Evolutionary conservation across 2,797 vertebrate species (phyloP), one percentile per base, ranked within the genome.

Genomic region (Fratercula arctica): DNA sequence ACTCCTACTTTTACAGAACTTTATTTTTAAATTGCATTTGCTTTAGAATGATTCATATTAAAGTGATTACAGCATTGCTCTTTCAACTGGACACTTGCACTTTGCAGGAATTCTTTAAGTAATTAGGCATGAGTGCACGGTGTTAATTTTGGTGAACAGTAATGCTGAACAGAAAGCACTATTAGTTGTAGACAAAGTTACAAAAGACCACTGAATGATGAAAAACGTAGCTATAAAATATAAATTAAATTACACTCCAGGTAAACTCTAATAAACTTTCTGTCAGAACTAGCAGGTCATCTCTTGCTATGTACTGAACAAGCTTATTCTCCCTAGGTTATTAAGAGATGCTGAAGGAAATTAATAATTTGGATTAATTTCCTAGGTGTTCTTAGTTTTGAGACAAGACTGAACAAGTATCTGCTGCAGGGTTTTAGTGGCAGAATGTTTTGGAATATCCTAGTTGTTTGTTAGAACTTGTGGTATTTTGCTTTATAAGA

Each of bases 341-440:
- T 91, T 91, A 56, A 0, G 1, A 87, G 87, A 41, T 79, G 73
- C 43, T 92, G 73, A 91, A 90, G n/a, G 79, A 85, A 91, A 89
- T 91, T 21, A 92, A 69, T 93, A 39, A 78, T 79, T 91, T 78
- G 29, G 82, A 59, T 94, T 87, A 81, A 88, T 10, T 91, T 87
- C 54, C 37, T 59, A 48, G 43, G 61, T 83, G 56, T 75, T 94
- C 46, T 77, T 68, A 64, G 41, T 64, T 64, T 91, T 78, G 79
- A 81, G 43, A 88, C 63, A 79, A 70, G 87, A 91, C 87, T 89
- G 77, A 88, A 86, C 80, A 90, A 78, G 53, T 81, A 37, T 77
- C 54, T 84, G 67, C 61, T 93, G 61, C 63, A 78, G 41, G 69
- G 31, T 56, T 94, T 90, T 88, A 85, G 54, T 81, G 46, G 35